A percentile compares a stretch with the other conserved stretches of the same genome.
phyloP scores from a whole-genome alignment of 1,140 invertebrate genomes.

The Drosophila melanogaster region Release_6_plus_ISO1_MT NC_004354.4:8693501-8694000 shows the following conservation, averaged over 20 bases:
- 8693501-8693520: background rate
- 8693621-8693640: too few relatives aligned
- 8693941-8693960: constrained; percentile 24
- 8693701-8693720: too few relatives aligned
- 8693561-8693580: too few relatives aligned
- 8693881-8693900: constrained; percentile 68
- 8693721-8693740: too few relatives aligned
- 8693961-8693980: constrained; percentile 7
- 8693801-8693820: constrained; percentile 20
- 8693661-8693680: background rate
- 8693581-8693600: too few relatives aligned
- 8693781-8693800: constrained; percentile 13
- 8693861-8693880: constrained; percentile 26
- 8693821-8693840: constrained; percentile 36
- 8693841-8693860: constrained; percentile 1
- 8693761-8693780: constrained; percentile 22
- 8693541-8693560: background rate
- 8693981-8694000: constrained; percentile 12
- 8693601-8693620: too few relatives aligned
- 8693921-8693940: constrained; percentile 78
- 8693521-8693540: background rate
- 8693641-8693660: too few relatives aligned
- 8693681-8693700: background rate
- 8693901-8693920: constrained; percentile 70
- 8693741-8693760: constrained; percentile 31